These are phyloP conservation scores for Drosophila oshimai DNA, from an alignment of 1,140 invertebrate species.

Conservation along the genomic window DNA sequence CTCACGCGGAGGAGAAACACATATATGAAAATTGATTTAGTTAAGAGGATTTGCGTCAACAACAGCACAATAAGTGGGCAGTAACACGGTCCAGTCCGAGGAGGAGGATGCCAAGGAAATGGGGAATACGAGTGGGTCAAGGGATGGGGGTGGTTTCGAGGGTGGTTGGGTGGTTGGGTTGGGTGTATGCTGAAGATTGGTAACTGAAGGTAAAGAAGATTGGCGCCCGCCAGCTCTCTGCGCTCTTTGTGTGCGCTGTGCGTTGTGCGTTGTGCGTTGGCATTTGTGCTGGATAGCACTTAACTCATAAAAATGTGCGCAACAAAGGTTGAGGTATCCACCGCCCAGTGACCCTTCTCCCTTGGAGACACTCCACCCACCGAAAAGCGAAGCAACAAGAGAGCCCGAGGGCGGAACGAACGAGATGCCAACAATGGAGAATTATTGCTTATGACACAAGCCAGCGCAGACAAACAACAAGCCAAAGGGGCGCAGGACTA, in stretches of 20 bases:
- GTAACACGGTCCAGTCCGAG: conserved; percentile 54
- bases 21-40: conserved; percentile 81
- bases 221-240: not conserved
- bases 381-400: conserved; percentile 50
- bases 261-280: too few species aligned
- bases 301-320: conserved; percentile 75
- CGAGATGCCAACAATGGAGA: conserved; percentile 63
- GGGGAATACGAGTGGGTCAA: conserved; percentile 3
- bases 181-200: not conserved
- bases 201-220: conserved; percentile 35
- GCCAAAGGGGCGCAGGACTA: not conserved
- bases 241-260: conserved; percentile 17
- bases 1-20: conserved; percentile 41
- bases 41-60: conserved; percentile 81
- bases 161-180: not conserved
- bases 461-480: conserved; percentile 31
- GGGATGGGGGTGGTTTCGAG: not conserved
- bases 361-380: not conserved
- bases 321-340: conserved; percentile 41
- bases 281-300: conserved; percentile 67
- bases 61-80: conserved; percentile 78
- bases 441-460: conserved; percentile 73
- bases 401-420: conserved; percentile 25
- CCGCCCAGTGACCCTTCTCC: not conserved
- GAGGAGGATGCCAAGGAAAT: not conserved